Conservation (phyloP, 2,113 vertebrate genomes). For the Brachionichthys hirsutus region DNA sequence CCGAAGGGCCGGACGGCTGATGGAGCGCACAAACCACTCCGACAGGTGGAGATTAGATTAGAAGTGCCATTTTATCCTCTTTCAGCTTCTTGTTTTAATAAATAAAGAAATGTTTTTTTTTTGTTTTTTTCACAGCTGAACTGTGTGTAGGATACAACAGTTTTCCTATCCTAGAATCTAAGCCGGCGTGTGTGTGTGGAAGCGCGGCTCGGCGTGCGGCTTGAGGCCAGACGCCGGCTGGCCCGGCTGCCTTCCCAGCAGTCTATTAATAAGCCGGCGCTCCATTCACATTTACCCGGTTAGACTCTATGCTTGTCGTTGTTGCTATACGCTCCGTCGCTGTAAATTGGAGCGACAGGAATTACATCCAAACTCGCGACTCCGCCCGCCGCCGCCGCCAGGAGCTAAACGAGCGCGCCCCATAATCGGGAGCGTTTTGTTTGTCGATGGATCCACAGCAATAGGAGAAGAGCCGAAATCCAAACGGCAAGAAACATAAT, state of each 20-base stretch:
- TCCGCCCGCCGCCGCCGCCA: constrained; percentile 9
- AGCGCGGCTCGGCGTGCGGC: no score
- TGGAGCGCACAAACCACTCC: no score
- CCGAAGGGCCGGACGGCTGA: no score
- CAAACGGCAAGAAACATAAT: no score
- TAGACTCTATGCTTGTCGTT: neutral
- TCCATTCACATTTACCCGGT: constrained; percentile 52
- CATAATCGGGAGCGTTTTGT: constrained; percentile 43
- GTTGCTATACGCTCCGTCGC: neutral
- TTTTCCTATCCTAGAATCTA: constrained; percentile 16
- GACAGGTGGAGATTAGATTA: no score
- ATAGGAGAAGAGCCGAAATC: constrained; percentile 21
- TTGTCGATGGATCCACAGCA: constrained; percentile 45
- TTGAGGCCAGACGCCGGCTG: constrained; percentile 55
- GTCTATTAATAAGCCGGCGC: constrained; percentile 61
- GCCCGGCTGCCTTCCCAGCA: constrained; percentile 40
- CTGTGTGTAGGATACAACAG: constrained; percentile 36
- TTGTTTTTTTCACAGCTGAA: neutral
- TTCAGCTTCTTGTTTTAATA: neutral
- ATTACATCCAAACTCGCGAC: constrained; percentile 11
- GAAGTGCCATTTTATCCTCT: neutral
- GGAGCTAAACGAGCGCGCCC: constrained; percentile 11
- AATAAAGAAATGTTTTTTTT: no score
- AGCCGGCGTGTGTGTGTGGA: constrained; percentile 19
- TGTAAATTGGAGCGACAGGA: neutral